Conservation (phyloP, 2,113 vertebrate genomes). For the Paraplagusia blochii region DNA sequence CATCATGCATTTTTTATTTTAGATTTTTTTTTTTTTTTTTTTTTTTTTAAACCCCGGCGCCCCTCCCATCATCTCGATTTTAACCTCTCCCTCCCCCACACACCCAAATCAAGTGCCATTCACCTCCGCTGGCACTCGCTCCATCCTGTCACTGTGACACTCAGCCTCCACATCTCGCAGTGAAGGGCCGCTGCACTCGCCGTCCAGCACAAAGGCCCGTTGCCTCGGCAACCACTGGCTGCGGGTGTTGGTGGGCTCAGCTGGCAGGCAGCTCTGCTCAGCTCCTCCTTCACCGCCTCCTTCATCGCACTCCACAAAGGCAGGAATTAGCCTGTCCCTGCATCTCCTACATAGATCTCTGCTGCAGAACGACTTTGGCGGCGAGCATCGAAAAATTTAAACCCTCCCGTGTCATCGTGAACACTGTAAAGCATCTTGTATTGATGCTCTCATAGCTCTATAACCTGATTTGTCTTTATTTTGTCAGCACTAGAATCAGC, state of each 20-base stretch:
- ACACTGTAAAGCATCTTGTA: constrained; percentile 8
- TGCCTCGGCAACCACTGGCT: constrained; percentile 66
- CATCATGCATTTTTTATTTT: constrained; percentile 31
- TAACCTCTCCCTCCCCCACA: neutral
- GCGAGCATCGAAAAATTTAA: constrained; percentile 19
- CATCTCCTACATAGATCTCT: constrained; percentile 52
- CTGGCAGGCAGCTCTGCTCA: constrained; percentile 60
- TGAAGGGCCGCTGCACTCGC: constrained; percentile 52
- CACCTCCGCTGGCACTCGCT: constrained; percentile 37
- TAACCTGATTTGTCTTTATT: too few species aligned
- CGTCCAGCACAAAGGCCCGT: constrained; percentile 64
- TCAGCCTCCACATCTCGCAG: constrained; percentile 48
- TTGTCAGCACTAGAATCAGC: neutral
- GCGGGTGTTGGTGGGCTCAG: constrained; percentile 69
- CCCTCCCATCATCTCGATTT: constrained; percentile 24
- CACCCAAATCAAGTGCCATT: constrained; percentile 40
- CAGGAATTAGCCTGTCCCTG: constrained; percentile 61
- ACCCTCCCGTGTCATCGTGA: constrained; percentile 9
- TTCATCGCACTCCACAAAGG: constrained; percentile 64
- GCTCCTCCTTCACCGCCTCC: constrained; percentile 62
- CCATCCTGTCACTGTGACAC: constrained; percentile 37
- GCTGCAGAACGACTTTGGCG: constrained; percentile 43
- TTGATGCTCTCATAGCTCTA: neutral
- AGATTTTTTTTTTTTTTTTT: too few species aligned
- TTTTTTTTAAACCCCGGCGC: constrained; percentile 19